Evolutionary conservation across 2,797 vertebrate genomes (phyloP), one percentile per base, ranked within the genome.

Genomic region (Graptemys geographica): DNA sequence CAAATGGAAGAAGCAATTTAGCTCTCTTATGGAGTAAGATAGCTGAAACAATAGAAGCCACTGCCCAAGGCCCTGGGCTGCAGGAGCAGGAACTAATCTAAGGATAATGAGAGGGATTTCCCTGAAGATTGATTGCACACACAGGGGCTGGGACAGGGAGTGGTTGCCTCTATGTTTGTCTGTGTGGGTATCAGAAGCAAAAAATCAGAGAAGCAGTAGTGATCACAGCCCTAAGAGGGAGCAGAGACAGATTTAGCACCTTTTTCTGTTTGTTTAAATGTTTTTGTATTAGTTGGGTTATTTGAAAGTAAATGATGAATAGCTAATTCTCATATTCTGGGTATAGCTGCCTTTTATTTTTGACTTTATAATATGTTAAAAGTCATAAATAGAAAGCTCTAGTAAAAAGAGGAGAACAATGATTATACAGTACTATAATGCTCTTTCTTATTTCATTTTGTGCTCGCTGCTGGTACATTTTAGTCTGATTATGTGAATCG

Each of bases 401-500:
- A 47, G n/a, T 21, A 51, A 72, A 78, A 88, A 79, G 59, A 31
- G 69, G 6, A 56, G 69, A 33, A 80, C 81, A 79, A 79, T 3
- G 59, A 79, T 62, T 83, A 11, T 79, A 10, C 55, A 49, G 7
- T 59, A 84, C 78, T 93, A 79, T 2, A 1, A 37, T 25, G 89
- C 44, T 11, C 15, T 84, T 92, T 90, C 52, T 92, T 72, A 62
- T 91, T 92, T 93, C 33, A 94, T 87, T 88, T 96, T 94, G 72
- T 74, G 31, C 76, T 93, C 69, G 44, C 18, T 86, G 74, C 65
- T 47, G 6, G 4, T 65, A 83, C 5, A 57, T 93, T 80, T 90
- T 95, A n/a, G 8, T 56, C 4, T 52, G 37, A 53, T 49, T 62
- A 80, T 55, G 3, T 79, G 44, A 74, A 82, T 92, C n/a, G 62